Conservation (phyloP, 2,113 vertebrate genomes). For the Cryptotis parvus region DNA sequence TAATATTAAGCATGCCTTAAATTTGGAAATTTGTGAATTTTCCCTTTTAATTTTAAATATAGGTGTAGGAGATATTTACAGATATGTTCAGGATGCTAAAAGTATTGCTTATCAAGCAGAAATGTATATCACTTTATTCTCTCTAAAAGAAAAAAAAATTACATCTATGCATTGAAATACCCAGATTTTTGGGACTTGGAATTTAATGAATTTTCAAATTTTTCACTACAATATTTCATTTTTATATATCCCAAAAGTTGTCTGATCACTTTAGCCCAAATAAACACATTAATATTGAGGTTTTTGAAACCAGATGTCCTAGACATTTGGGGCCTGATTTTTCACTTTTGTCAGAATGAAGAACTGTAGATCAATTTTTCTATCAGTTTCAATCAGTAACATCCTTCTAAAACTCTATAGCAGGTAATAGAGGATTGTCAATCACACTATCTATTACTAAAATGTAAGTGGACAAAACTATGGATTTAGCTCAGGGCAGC, state of each 20-base stretch:
- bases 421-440: background rate
- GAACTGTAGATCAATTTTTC: background rate
- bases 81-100: background rate
- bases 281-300: background rate
- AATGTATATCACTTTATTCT: background rate
- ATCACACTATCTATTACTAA: background rate
- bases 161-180: background rate
- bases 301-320: background rate
- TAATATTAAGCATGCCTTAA: background rate
- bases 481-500: background rate
- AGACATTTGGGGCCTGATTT: background rate
- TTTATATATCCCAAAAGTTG: background rate
- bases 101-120: background rate
- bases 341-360: conserved; percentile 11
- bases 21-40: background rate
- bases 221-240: background rate
- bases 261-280: background rate
- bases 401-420: background rate
- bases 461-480: background rate
- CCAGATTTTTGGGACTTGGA: background rate
- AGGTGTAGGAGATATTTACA: background rate
- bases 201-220: conserved; percentile 3
- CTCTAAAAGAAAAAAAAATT: background rate
- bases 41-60: background rate
- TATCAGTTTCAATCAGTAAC: background rate